A percentile compares a stretch with the other conserved stretches of the same genome.
Evolutionary conservation across 2,797 vertebrate species (phyloP).

Genomic region (Arnoldichthys spilopterus): DNA sequence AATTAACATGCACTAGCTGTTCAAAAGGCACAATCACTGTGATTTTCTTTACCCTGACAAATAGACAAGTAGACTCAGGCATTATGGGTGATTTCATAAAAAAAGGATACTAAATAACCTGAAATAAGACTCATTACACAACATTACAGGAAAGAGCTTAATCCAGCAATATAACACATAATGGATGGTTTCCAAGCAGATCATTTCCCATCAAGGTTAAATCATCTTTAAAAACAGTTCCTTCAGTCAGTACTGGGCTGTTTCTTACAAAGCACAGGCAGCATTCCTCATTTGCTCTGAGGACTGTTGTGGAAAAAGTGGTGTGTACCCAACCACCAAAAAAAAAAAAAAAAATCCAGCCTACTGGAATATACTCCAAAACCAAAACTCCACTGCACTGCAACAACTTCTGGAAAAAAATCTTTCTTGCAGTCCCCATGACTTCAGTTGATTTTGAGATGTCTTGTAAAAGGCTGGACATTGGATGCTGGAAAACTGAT

Average conservation of each 20-base stretch:
- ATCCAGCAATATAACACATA: not conserved
- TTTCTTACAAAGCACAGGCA: not conserved
- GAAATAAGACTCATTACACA: too few species aligned
- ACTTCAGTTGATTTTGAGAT: not conserved
- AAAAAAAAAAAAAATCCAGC: not conserved
- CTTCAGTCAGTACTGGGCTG: not conserved
- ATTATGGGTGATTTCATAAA: too few species aligned
- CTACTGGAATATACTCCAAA: not conserved
- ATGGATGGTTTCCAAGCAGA: not conserved
- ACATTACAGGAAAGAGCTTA: not conserved
- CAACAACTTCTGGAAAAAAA: not conserved
- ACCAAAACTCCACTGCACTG: not conserved
- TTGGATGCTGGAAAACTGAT: not conserved
- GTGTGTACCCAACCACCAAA: too few species aligned
- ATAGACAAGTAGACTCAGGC: too few species aligned
- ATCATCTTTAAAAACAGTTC: not conserved
- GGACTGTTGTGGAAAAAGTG: too few species aligned
- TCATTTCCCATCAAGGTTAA: not conserved
- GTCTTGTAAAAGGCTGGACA: not conserved
- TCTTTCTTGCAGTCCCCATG: not conserved
- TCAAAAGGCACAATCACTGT: not conserved
- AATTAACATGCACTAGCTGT: not conserved
- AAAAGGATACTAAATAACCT: too few species aligned
- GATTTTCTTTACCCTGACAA: constrained; percentile 6
- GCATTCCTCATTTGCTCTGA: too few species aligned